phyloP scores from a whole-genome alignment of 2,797 vertebrate species.

The Choloepus didactylus region DNA sequence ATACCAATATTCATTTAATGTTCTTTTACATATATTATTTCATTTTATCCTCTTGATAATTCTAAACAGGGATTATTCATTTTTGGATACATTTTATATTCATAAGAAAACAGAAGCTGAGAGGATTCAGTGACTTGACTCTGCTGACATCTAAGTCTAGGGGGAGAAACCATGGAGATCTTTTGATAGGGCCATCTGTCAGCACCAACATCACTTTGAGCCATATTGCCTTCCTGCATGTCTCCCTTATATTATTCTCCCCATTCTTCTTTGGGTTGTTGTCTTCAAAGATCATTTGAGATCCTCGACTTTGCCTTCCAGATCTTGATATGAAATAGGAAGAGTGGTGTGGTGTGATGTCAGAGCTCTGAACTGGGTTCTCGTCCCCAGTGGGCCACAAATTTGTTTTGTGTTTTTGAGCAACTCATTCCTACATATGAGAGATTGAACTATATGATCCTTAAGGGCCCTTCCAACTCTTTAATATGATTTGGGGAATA shows the following conservation, averaged over 20 bases:
- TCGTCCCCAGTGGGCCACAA: background rate
- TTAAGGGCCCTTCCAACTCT: background rate
- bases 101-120: conserved; percentile 55
- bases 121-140: conserved; percentile 18
- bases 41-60: conserved; percentile 57
- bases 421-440: background rate
- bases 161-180: background rate
- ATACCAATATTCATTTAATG: background rate
- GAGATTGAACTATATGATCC: background rate
- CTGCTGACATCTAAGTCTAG: conserved; percentile 39
- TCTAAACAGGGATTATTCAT: conserved; percentile 44
- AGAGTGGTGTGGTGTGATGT: background rate
- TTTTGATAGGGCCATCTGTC: background rate
- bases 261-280: conserved; percentile 27
- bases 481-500: background rate
- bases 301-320: conserved; percentile 51
- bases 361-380: conserved; percentile 21
- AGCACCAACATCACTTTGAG: background rate
- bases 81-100: conserved; percentile 66
- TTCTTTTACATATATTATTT: conserved; percentile 54
- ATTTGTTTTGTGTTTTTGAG: conserved; percentile 42
- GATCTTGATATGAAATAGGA: conserved; percentile 25
- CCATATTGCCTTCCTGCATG: background rate
- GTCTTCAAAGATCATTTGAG: conserved; percentile 60
- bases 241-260: background rate